A percentile compares a stretch with the other conserved stretches of the same genome.
Evolutionary conservation across 2,113 vertebrate genomes (phyloP).

Genomic region (Mohoua ochrocephala): DNA sequence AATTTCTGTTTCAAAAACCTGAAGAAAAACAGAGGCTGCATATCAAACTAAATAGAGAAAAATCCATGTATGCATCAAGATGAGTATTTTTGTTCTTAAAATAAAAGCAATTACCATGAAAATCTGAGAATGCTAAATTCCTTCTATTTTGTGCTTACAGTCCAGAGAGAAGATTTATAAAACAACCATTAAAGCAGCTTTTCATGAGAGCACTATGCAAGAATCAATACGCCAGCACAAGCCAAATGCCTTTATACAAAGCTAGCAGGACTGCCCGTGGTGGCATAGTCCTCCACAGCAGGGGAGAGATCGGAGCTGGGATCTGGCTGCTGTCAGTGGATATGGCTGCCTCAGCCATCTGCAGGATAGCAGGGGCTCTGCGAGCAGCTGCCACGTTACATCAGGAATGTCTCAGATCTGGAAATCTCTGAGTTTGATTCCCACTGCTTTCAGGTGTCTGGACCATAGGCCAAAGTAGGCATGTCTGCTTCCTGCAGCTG

Average conservation of each 20-base stretch:
- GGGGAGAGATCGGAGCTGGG: background rate
- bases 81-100: background rate
- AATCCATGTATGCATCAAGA: background rate
- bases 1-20: background rate
- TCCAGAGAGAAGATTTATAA: background rate
- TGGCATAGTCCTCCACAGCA: accelerated
- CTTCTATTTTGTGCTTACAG: background rate
- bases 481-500: background rate
- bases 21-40: background rate
- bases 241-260: background rate
- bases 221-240: background rate
- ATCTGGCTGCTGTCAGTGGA: background rate
- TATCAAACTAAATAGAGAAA: background rate
- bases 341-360: background rate
- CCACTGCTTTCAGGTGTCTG: background rate
- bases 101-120: background rate
- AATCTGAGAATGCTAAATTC: background rate
- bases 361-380: background rate
- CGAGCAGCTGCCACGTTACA: background rate
- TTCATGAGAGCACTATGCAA: background rate
- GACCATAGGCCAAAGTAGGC: background rate
- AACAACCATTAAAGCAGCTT: background rate
- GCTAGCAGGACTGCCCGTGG: background rate
- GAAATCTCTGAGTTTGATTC: background rate
- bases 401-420: background rate